These are phyloP conservation scores for Pseudobourletiella spinata DNA, from an alignment of 1,140 invertebrate genomes.

Conservation along the genomic window DNA sequence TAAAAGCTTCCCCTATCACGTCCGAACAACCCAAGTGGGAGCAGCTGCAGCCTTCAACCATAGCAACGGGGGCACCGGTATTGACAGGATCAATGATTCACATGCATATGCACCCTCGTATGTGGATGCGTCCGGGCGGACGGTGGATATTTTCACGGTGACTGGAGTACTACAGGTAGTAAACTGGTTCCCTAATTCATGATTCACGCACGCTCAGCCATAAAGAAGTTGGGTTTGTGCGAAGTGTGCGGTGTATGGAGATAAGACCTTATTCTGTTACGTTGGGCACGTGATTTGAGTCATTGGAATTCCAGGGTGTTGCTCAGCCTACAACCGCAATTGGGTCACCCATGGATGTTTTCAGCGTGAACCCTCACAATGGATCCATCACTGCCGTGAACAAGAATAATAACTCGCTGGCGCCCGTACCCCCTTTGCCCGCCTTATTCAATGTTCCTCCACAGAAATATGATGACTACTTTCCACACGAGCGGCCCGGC, in stretches of 20 bases:
- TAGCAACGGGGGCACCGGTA: slow-evolving; percentile 40
- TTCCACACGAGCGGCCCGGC: slow-evolving; percentile 32
- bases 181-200: no score
- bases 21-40: slow-evolving; percentile 67
- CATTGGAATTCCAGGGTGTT: background rate
- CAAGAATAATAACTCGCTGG: background rate
- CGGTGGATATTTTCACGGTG: slow-evolving; percentile 35
- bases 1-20: slow-evolving; percentile 78
- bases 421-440: slow-evolving; percentile 10
- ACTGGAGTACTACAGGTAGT: slow-evolving; percentile 33
- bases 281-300: no score
- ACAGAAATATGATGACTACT: slow-evolving; percentile 31
- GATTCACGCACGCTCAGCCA: no score
- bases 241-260: no score
- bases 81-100: slow-evolving; percentile 49
- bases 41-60: slow-evolving; percentile 48
- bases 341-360: slow-evolving; percentile 25
- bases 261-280: no score
- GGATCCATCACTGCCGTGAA: background rate
- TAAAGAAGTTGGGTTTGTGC: no score
- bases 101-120: slow-evolving; percentile 52
- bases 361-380: slow-evolving; percentile 16
- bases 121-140: slow-evolving; percentile 22
- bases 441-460: slow-evolving; percentile 21
- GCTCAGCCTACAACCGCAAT: background rate